Evolutionary conservation across 2,113 vertebrate species (phyloP), one percentile per base, ranked within the genome.

Genomic region (Tauraco erythrolophus): DNA sequence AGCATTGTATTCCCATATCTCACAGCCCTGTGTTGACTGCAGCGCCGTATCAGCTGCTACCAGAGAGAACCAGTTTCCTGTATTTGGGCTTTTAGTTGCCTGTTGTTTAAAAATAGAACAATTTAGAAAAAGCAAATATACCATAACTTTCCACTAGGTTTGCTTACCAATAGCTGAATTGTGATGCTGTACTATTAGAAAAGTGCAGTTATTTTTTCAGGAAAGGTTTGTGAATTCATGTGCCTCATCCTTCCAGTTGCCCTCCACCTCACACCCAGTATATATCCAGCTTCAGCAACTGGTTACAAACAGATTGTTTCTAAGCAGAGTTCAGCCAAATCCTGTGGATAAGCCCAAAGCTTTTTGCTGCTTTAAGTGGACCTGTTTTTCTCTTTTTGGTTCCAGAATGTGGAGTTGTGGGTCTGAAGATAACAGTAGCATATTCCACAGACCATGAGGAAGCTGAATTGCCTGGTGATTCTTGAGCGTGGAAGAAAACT

Each of bases 261-360:
- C 28, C 51, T 72, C 31, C 46, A 23, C 62, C n/a, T 39, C 0
- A 0, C 37, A 6, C 5, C 37, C 21, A 19, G 1, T 6, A 8
- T 7, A 9, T 12, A 5, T 30, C 33, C 86, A 22, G 6, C 23
- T 37, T 41, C 30, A 48, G 62, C 51, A 19, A 4, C 5, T 19
- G 56, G 31, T 46, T 19, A 8, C 56, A 48, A 7, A 72, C 19
- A 17, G 46, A 4, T 13, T 27, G 3, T 11, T 93, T 69, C 50
- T 51, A 7, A 11, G 8, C 4, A 35, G 22, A n/a, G 22, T 27
- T 72, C 48, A 64, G 37, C 43, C 53, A 22, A 53, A 43, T 37
- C 30, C n/a, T 31, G 19, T 4, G 8, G 66, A 46, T 33, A 43
- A 50, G 9, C 48, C 37, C 19, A 19, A 45, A 41, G 15, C 17